These are phyloP conservation scores for Pharmacophagus antenor DNA, from an alignment of 2,888 invertebrate species.

Conservation along the genomic window DNA sequence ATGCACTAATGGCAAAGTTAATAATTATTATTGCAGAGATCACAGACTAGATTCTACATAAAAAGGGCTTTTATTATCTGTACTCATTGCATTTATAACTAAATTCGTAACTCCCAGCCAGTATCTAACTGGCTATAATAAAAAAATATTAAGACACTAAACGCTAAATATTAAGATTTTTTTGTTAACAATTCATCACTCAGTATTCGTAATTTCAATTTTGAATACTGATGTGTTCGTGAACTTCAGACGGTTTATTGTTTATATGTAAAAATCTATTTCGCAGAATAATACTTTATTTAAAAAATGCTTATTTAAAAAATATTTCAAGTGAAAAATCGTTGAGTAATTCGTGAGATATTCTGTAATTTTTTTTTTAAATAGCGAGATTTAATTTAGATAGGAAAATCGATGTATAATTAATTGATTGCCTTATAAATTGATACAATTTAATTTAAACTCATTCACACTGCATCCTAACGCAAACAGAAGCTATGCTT, in stretches of 20 bases:
- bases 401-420: not conserved
- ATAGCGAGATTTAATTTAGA: slow-evolving; percentile 21
- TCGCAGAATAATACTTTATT: too few species aligned
- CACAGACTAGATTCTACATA: slow-evolving; percentile 75
- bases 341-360: too few species aligned
- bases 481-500: slow-evolving; percentile 2
- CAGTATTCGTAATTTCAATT: too few species aligned
- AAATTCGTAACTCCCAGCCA: slow-evolving; percentile 8
- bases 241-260: too few species aligned
- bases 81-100: slow-evolving; percentile 6
- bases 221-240: too few species aligned
- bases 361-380: too few species aligned
- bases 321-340: too few species aligned
- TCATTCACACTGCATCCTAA: not conserved
- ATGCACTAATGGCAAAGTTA: slow-evolving; percentile 37
- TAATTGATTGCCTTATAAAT: not conserved
- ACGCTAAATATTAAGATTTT: too few species aligned
- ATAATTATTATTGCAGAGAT: slow-evolving; percentile 69
- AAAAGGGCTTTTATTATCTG: slow-evolving; percentile 24
- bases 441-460: not conserved
- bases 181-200: too few species aligned
- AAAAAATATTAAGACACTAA: not conserved
- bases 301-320: too few species aligned
- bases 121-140: not conserved
- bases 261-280: too few species aligned